Evolutionary conservation across 2,797 vertebrate genomes (phyloP), one percentile per base, ranked within the genome.

Genomic region (Knipowitschia caucasica): DNA sequence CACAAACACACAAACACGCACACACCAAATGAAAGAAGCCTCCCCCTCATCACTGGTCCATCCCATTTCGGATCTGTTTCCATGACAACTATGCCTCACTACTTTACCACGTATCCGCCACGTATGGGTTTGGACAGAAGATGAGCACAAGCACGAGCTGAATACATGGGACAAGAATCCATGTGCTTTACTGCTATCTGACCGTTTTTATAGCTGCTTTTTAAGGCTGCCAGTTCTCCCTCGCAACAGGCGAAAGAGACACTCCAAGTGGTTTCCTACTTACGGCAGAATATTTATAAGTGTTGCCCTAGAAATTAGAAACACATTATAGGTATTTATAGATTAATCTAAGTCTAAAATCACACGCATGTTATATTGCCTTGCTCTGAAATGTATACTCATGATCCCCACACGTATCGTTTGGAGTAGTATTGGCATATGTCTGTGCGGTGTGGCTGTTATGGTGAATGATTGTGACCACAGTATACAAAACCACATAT

Each of bases 231-330:
- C 59, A 60, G 27, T 58, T 69, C 69, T 55, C 53, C 50, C 42
- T 50, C 50, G 52, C 57, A 53, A 53, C 43, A 44, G 50, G 54
- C 61, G 54, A 54, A 6, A 47, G 56, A 40, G 15, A 12, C 59
- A 42, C 39, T 52, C 62, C 71, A 67, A 62, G 69, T 80, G 77
- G n/a, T n/a, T n/a, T 59, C 78, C 83, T 81, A 86, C 42, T 84
- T 84, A 77, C 49, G 31, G 47, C 36, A 2, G 67, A 47, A 63
- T 44, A 55, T 63, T 47, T 47, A 49, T 20, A 31, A 65, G 57
- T 67, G 54, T 34, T 50, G 7, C 39, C 61, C 68, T 26, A 62
- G 61, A 82, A 78, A 75, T 42, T 3, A 42, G 55, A 72, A 35
- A 53, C 46, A 24, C 52, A 44, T 42, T 20, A n/a, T 14, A 7